These are phyloP conservation scores for Virgularia gustaviana DNA, from an alignment of 92 coral and sea anemone genomes.

Conservation along the genomic window DNA sequence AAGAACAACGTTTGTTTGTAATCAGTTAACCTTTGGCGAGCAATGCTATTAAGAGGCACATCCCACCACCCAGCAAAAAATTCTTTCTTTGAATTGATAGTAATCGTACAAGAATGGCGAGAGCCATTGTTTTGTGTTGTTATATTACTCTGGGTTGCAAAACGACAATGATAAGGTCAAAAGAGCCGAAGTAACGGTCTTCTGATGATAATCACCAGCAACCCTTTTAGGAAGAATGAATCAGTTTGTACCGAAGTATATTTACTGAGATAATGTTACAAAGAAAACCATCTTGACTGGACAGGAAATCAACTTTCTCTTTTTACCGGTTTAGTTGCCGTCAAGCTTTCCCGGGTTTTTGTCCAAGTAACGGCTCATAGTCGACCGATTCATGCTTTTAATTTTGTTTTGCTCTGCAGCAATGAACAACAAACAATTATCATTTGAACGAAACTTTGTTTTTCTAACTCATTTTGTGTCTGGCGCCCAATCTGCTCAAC, in stretches of 20 bases:
- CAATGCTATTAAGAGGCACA: too few species aligned
- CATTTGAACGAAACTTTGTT: background rate
- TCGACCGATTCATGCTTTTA: too few species aligned
- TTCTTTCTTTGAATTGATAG: too few species aligned
- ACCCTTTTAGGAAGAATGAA: slow-evolving; percentile 10
- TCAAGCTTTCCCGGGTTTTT: background rate
- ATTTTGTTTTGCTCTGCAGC: background rate
- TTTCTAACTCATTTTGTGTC: background rate
- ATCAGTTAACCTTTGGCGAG: background rate
- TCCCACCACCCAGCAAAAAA: too few species aligned
- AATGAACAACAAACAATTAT: background rate
- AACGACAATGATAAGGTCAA: slow-evolving; percentile 24
- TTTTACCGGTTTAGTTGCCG: background rate
- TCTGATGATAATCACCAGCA: slow-evolving; percentile 5
- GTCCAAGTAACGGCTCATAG: slow-evolving; percentile 74
- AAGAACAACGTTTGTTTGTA: background rate
- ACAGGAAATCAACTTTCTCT: slow-evolving; percentile 21
- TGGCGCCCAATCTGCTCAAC: background rate
- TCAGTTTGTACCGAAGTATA: background rate
- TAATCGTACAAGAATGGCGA: too few species aligned
- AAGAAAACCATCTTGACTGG: slow-evolving; percentile 26
- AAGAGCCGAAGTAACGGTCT: slow-evolving; percentile 33
- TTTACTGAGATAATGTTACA: slow-evolving; percentile 23
- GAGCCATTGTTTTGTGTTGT: too few species aligned
- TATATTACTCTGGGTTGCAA: too few species aligned